Conservation (phyloP, 1,140 invertebrate genomes). For the Aphelinus atriplicis region DNA sequence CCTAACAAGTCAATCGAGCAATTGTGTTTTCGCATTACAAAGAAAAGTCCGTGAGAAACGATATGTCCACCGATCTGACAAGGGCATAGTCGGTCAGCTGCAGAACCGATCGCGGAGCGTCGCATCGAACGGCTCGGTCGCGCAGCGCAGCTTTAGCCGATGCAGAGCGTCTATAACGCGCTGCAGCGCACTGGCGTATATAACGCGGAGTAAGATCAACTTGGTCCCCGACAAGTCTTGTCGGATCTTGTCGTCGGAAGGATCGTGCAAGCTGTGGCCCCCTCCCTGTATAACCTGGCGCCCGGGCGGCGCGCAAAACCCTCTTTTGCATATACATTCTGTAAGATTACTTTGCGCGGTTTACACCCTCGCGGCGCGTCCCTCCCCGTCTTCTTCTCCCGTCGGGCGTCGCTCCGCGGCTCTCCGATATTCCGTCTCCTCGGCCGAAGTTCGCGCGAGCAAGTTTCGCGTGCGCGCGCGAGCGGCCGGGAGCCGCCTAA, state of each 20-base stretch:
- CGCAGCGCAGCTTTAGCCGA: no score
- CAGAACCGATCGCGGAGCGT: not conserved
- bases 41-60: no score
- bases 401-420: constrained; percentile 44
- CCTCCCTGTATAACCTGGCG: constrained; percentile 38
- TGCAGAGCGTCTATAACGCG: no score
- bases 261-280: constrained; percentile 64
- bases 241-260: constrained; percentile 59
- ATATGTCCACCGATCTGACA: no score
- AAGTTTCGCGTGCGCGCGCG: constrained; percentile 20
- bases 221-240: constrained; percentile 8
- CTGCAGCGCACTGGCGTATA: not conserved
- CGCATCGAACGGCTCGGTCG: no score
- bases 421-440: constrained; percentile 40
- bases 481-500: constrained; percentile 51
- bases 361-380: constrained; percentile 59
- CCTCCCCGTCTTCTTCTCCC: constrained; percentile 40
- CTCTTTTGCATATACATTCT: constrained; percentile 69
- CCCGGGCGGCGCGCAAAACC: constrained; percentile 49
- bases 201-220: constrained; percentile 6
- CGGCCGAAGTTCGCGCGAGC: constrained; percentile 54
- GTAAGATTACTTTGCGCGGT: constrained; percentile 68
- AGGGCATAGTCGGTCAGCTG: no score
- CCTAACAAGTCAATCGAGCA: no score
- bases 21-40: no score